Percentiles rank a stretch among this genome's conserved stretches.
phyloP scores from a whole-genome alignment of 2,113 vertebrate species.

The Poeciliopsis retropinna region DNA sequence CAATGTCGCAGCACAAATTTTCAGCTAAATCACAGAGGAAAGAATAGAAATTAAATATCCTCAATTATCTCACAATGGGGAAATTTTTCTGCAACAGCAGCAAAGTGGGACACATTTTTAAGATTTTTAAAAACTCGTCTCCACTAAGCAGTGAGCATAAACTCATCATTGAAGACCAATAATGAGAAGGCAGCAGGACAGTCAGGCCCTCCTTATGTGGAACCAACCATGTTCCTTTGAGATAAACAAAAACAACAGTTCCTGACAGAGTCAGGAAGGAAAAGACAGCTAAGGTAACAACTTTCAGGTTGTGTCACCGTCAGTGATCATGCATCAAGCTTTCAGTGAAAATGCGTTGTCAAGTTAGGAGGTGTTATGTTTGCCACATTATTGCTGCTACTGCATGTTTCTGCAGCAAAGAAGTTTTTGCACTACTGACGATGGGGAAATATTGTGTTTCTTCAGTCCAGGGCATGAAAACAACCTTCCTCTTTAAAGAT shows the following conservation, averaged over 20 bases:
- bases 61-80: no score
- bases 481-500: no score
- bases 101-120: no score
- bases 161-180: constrained; percentile 30
- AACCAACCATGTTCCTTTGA: constrained; percentile 19
- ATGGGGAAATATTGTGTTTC: no score
- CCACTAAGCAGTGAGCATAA: constrained; percentile 12
- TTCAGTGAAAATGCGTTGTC: constrained; percentile 21
- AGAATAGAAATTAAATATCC: no score
- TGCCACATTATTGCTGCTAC: no score
- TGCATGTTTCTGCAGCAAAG: no score
- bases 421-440: no score
- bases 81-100: no score
- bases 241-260: constrained; percentile 30
- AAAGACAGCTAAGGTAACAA: constrained; percentile 20
- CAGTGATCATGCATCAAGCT: constrained; percentile 41
- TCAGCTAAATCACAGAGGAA: not conserved
- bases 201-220: constrained; percentile 1
- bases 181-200: constrained; percentile 1
- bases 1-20: constrained; percentile 2
- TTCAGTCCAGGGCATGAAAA: no score
- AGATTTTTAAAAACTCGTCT: not conserved
- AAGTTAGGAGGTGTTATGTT: constrained; percentile 8
- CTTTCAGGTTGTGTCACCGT: constrained; percentile 31
- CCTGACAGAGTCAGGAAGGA: constrained; percentile 69